These are phyloP conservation scores for Holcopasites calliopsidis DNA, from an alignment of 1,140 invertebrate species.

Conservation along the genomic window DNA sequence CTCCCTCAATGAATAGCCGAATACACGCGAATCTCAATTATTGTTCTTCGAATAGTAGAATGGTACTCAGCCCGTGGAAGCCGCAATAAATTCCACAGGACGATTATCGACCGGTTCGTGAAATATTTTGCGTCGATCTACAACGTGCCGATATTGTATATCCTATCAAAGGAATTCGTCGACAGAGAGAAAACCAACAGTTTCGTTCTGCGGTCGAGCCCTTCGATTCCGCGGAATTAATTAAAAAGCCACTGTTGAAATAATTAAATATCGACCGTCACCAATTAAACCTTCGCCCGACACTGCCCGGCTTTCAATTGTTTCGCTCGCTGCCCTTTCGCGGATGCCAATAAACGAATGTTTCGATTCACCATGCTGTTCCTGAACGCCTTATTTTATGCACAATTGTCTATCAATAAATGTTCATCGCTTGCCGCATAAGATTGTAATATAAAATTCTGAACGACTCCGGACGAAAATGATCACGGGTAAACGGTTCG, in stretches of 20 bases:
- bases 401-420: too few relatives aligned
- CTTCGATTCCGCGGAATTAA: background rate
- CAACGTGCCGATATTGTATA: background rate
- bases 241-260: background rate
- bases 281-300: too few relatives aligned
- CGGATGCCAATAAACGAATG: too few relatives aligned
- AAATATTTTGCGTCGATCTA: background rate
- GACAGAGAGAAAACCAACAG: background rate
- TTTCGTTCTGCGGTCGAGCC: background rate
- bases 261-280: slow-evolving; percentile 1
- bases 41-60: background rate
- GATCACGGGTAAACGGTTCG: slow-evolving; percentile 38
- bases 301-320: too few relatives aligned
- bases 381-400: too few relatives aligned
- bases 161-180: background rate
- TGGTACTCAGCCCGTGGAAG: background rate
- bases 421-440: too few relatives aligned
- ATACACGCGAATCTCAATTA: slow-evolving; percentile 1
- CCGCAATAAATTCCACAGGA: background rate
- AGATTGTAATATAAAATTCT: too few relatives aligned
- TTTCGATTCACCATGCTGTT: too few relatives aligned
- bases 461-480: too few relatives aligned
- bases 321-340: too few relatives aligned
- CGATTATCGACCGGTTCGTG: too few relatives aligned
- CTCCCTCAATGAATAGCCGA: background rate